Evolutionary conservation across 2,113 vertebrate species (phyloP), one percentile per base, ranked within the genome.

Genomic region (Leptobrachium leishanense): DNA sequence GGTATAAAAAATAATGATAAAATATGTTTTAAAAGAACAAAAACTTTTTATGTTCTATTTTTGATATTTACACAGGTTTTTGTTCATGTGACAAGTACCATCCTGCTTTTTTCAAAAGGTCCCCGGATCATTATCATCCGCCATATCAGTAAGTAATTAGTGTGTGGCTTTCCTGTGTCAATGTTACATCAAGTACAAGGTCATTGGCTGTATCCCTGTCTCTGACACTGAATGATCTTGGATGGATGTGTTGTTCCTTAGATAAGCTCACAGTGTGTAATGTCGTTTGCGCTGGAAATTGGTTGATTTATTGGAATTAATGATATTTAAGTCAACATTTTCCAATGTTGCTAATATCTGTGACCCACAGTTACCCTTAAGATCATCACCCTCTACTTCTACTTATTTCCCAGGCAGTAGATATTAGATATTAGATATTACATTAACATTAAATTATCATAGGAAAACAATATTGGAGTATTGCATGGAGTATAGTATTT

Each of bases 261-360:
- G 62, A 64, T 64, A 64, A 64, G 62, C 31, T 39, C 13, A 64
- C 13, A 64, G 62, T 64, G 62, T 39, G 62, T 64, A 64, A 20
- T 64, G 62, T 64, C 62, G 39, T 64, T 64, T 64, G 62, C 39
- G 62, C 62, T 64, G 62, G 62, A 64, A 64, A 39, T 64, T 8
- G 62, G 62, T 31, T 64, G 62, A 64, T 64, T 64, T 39, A 64
- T 64, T 31, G 15, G 62, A 64, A 64, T 64, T 20, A 64, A 31
- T 64, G 62, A 64, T 64, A 64, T 20, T 64, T 64, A 64, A 31
- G n/a, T 64, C 62, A 64, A 20, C 62, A 64, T 20, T 64, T 64
- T 64, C 62, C 31, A 64, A 64, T 64, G 62, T 64, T 64, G 62
- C 5, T 64, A 64, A 64, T 64, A 64, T 64, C 62, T 64, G 62